Percentiles rank a stretch among this genome's conserved stretches.
These are phyloP conservation scores for Calameuta pallipes DNA, from an alignment of 2,888 invertebrate genomes.

Conservation along the genomic window DNA sequence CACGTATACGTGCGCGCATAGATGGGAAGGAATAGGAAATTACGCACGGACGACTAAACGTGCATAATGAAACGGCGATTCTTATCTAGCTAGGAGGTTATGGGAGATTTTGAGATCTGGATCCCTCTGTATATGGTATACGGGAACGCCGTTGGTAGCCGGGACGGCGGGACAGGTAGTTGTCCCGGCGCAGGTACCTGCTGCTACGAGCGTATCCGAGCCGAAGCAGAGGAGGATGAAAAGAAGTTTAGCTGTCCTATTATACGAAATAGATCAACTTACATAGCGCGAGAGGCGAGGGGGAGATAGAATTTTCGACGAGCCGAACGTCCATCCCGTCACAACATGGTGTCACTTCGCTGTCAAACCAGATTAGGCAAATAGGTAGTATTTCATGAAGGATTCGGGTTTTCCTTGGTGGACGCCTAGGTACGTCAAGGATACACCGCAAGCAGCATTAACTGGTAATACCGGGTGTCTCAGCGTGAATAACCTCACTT, in stretches of 20 bases:
- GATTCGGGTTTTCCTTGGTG: constrained; percentile 38
- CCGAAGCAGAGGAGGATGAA: background rate
- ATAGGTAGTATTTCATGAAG: constrained; percentile 31
- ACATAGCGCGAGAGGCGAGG: constrained; percentile 34
- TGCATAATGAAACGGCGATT: constrained; percentile 42
- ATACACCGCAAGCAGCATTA: background rate
- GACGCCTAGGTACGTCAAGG: constrained; percentile 10
- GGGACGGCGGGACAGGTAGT: constrained; percentile 36
- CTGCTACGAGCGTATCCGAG: constrained; percentile 12
- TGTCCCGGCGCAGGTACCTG: constrained; percentile 28
- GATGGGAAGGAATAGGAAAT: constrained; percentile 36
- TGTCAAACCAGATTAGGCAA: constrained; percentile 61
- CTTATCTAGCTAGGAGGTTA: constrained; percentile 31
- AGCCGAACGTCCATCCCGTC: constrained; percentile 41
- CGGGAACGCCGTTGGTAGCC: constrained; percentile 17
- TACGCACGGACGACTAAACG: constrained; percentile 42
- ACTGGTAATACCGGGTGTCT: background rate
- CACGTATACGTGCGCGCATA: constrained; percentile 18
- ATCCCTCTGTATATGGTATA: background rate
- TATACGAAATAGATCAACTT: constrained; percentile 58
- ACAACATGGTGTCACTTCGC: constrained; percentile 57
- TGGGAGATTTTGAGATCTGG: constrained; percentile 2
- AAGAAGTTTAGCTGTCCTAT: constrained; percentile 34
- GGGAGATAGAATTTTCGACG: constrained; percentile 37
- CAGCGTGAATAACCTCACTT: background rate